Evolutionary conservation across 2,888 invertebrate genomes (phyloP).

Genomic region (Alviniconcha strummeri): DNA sequence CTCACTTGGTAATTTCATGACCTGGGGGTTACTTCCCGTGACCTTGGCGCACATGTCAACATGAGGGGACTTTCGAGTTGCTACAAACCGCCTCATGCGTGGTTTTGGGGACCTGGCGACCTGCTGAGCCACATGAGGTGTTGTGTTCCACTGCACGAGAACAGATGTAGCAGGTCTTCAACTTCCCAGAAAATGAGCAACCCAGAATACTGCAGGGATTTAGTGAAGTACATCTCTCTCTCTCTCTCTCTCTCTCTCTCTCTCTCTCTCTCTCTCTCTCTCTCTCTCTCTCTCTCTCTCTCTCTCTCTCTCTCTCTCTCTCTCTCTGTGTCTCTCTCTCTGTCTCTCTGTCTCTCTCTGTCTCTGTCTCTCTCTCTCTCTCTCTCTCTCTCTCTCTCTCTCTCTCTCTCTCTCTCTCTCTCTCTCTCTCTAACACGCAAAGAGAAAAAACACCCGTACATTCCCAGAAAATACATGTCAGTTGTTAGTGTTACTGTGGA

Average conservation of each 20-base stretch:
- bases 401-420: too few relatives aligned
- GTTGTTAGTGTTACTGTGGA: too few relatives aligned
- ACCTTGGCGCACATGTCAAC: slow-evolving; percentile 2
- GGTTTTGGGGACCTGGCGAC: neutral
- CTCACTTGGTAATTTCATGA: too few relatives aligned
- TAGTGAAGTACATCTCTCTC: slow-evolving; percentile 25
- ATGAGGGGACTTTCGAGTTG: neutral
- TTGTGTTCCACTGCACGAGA: neutral
- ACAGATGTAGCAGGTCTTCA: neutral
- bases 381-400: too few relatives aligned
- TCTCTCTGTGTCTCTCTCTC: too few relatives aligned
- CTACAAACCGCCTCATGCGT: neutral
- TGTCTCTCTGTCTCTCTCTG: too few relatives aligned
- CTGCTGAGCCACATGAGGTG: neutral
- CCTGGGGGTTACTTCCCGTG: neutral
- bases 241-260: neutral
- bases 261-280: neutral
- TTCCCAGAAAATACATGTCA: too few relatives aligned
- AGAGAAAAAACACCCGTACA: too few relatives aligned
- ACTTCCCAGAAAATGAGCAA: slow-evolving; percentile 10
- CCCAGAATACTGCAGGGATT: slow-evolving; percentile 22
- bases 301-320: too few relatives aligned
- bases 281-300: neutral
- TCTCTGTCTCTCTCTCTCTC: neutral
- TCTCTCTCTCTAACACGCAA: too few relatives aligned